Evolutionary conservation across 2,797 vertebrate genomes (phyloP).

Genomic region (Gila robusta): DNA sequence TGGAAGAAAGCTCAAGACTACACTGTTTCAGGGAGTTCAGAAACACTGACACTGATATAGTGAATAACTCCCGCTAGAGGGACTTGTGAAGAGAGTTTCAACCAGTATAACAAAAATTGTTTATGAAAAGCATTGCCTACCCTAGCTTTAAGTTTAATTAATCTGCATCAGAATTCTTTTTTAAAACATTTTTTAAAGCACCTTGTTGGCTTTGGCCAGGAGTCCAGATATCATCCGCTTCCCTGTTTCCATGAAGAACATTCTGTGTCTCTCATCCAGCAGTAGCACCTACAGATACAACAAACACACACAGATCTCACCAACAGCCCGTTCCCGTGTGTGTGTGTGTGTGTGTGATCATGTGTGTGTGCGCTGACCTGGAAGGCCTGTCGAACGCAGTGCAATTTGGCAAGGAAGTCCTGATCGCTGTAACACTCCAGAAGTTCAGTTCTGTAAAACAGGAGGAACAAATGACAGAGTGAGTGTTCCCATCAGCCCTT

Average conservation of each 20-base stretch:
- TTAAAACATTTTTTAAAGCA: conserved; percentile 63
- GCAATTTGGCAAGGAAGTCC: conserved; percentile 95
- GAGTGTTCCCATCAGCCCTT: conserved; percentile 11
- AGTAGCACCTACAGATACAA: conserved; percentile 84
- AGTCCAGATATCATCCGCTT: conserved; percentile 95
- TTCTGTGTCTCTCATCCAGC: conserved; percentile 87
- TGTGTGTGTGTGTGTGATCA: conserved; percentile 8
- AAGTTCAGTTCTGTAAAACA: conserved; percentile 86
- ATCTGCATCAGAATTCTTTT: neutral
- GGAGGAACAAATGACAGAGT: conserved; percentile 16
- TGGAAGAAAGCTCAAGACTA: no score
- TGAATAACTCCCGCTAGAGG: no score
- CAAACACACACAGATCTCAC: conserved; percentile 27
- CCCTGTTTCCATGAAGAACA: conserved; percentile 95
- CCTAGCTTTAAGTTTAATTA: neutral
- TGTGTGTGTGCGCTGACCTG: conserved; percentile 78
- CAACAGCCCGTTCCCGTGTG: neutral
- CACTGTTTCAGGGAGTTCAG: neutral
- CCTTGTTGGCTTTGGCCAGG: conserved; percentile 96
- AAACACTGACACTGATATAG: neutral
- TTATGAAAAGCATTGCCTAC: no score
- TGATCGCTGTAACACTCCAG: conserved; percentile 95
- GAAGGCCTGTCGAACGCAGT: conserved; percentile 95
- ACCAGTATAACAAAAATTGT: neutral
- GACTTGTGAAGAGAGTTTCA: neutral